phyloP scores from a whole-genome alignment of 2,888 invertebrate genomes.

The Phengaris arion region DNA sequence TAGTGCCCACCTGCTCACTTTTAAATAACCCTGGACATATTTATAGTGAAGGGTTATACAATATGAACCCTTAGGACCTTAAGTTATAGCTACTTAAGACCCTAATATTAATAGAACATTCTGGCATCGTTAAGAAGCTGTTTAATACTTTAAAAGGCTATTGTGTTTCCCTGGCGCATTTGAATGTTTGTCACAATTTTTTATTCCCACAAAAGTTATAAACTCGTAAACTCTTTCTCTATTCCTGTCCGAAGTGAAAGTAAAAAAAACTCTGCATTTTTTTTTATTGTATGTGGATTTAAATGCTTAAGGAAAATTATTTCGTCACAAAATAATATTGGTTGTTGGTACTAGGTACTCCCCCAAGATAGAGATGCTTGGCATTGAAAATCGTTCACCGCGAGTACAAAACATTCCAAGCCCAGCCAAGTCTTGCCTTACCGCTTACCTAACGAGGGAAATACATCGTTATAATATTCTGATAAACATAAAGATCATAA shows the following conservation, averaged over 20 bases:
- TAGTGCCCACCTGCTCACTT: constrained; percentile 47
- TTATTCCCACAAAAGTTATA: neutral
- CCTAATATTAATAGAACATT: constrained; percentile 26
- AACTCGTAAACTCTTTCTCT: too few relatives aligned
- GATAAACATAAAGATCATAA: neutral
- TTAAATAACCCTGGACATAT: constrained; percentile 48
- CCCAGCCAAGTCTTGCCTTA: neutral
- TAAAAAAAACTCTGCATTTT: too few relatives aligned
- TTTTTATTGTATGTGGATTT: too few relatives aligned
- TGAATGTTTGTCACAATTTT: neutral
- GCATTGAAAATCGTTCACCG: neutral
- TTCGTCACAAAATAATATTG: neutral
- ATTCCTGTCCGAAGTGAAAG: too few relatives aligned
- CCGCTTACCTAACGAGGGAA: neutral
- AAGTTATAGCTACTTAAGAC: constrained; percentile 32
- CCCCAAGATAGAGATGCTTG: neutral
- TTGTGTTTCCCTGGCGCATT: neutral
- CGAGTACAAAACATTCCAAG: neutral
- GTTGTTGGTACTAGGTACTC: neutral
- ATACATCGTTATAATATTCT: neutral
- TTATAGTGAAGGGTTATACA: constrained; percentile 54
- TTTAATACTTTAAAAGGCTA: constrained; percentile 24
- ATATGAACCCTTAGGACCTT: constrained; percentile 43
- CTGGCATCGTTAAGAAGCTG: constrained; percentile 31
- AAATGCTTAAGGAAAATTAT: neutral